Conservation (phyloP, 2,113 vertebrate genomes). For the Sciurus niger region DNA sequence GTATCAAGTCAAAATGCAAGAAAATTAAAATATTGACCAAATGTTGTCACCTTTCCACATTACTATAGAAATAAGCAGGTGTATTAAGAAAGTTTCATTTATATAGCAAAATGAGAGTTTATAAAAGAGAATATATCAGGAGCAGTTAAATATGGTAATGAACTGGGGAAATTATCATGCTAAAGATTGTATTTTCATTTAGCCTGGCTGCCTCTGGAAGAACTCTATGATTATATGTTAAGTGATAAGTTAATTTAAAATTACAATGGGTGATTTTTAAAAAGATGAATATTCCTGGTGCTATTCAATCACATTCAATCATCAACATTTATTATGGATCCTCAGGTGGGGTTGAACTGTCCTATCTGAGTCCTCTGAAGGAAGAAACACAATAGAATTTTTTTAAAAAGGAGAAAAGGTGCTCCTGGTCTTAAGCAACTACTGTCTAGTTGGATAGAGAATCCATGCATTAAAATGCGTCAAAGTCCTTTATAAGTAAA, state of each 20-base stretch:
- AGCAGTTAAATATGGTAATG: background rate
- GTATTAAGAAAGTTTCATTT: background rate
- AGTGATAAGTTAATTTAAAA: constrained; percentile 54
- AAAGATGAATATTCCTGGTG: background rate
- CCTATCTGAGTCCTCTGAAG: background rate
- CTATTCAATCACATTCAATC: constrained; percentile 13
- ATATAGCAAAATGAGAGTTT: background rate
- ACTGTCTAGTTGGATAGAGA: background rate
- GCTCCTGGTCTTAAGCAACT: background rate
- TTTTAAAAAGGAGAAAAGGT: background rate
- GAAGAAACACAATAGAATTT: background rate
- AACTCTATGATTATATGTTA: constrained; percentile 32
- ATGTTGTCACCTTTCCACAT: background rate
- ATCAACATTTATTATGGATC: background rate
- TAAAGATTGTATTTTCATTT: constrained; percentile 34
- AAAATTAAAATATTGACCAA: background rate
- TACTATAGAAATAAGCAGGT: background rate
- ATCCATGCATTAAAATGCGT: background rate
- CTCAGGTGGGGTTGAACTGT: background rate
- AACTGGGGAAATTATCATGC: background rate
- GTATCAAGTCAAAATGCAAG: background rate
- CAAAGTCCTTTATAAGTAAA: background rate
- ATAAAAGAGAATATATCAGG: background rate
- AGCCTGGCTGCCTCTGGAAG: background rate
- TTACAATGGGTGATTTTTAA: background rate